Percentiles rank a stretch among this genome's conserved stretches.
Conservation (phyloP, 2,888 invertebrate genomes). For the Cistogaster globosa region DNA sequence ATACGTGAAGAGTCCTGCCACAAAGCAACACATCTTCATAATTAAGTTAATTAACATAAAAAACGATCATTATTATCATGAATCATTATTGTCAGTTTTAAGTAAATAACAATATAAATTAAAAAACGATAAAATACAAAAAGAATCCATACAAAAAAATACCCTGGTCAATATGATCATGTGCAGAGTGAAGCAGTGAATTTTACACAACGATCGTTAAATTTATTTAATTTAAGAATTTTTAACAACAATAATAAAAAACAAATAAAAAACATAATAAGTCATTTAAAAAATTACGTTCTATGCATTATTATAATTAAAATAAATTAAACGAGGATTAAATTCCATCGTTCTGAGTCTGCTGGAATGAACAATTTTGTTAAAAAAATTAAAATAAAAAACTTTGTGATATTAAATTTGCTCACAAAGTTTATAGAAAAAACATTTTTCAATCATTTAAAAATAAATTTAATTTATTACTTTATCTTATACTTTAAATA, state of each 20-base stretch:
- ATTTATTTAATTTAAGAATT: constrained; percentile 21
- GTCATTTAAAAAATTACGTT: not conserved
- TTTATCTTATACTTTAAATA: not conserved
- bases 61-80: constrained; percentile 26
- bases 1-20: constrained; percentile 3
- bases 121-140: constrained; percentile 29
- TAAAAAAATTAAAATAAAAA: not conserved
- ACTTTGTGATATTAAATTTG: not conserved
- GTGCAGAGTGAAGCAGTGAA: constrained; percentile 46
- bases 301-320: not conserved
- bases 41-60: constrained; percentile 26
- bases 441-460: not conserved
- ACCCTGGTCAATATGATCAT: constrained; percentile 23
- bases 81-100: constrained; percentile 3
- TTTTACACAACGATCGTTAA: constrained; percentile 35
- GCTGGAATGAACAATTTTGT: not conserved
- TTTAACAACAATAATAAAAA: constrained; percentile 1
- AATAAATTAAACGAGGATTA: not conserved
- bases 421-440: not conserved
- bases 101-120: constrained; percentile 12
- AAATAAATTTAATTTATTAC: not conserved
- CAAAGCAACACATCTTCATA: constrained; percentile 11
- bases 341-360: not conserved
- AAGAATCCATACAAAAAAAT: constrained; percentile 2
- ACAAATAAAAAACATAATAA: not conserved